Percentiles rank a stretch among this genome's conserved stretches.
Evolutionary conservation across 1,140 invertebrate species (phyloP).

Genomic region (Aphaenogaster floridana): DNA sequence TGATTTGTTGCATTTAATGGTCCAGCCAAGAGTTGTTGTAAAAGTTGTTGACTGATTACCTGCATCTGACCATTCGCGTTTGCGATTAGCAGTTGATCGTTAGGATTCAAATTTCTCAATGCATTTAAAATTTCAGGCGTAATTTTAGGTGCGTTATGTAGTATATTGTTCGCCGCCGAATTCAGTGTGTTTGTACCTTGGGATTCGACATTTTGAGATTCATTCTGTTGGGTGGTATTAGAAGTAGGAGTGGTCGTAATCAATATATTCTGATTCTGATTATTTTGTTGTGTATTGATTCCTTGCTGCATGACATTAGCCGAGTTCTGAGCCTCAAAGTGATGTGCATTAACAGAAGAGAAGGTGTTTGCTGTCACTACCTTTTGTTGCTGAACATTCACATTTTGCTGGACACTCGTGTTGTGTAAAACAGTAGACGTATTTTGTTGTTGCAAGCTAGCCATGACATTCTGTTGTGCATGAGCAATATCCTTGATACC

Average conservation of each 20-base stretch:
- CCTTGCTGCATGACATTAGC: conserved; percentile 68
- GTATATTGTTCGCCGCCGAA: conserved; percentile 81
- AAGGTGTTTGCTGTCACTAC: conserved; percentile 72
- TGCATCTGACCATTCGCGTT: conserved; percentile 86
- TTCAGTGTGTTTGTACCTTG: conserved; percentile 80
- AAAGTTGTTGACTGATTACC: conserved; percentile 84
- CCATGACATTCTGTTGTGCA: conserved; percentile 71
- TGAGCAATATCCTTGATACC: conserved; percentile 65
- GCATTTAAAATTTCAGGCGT: conserved; percentile 85
- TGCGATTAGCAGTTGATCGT: conserved; percentile 85
- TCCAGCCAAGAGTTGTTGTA: conserved; percentile 84
- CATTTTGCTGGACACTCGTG: conserved; percentile 74
- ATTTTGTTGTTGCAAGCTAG: conserved; percentile 79
- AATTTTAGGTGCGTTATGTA: conserved; percentile 85
- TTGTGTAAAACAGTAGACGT: conserved; percentile 74
- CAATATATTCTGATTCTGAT: conserved; percentile 82
- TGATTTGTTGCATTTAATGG: conserved; percentile 80
- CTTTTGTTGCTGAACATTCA: conserved; percentile 76
- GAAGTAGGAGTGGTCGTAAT: conserved; percentile 79
- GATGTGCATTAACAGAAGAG: conserved; percentile 75
- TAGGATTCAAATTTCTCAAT: conserved; percentile 85
- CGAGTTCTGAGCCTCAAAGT: conserved; percentile 70
- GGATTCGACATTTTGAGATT: conserved; percentile 74
- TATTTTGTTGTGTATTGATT: conserved; percentile 71
- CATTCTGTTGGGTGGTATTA: conserved; percentile 71